Conservation (phyloP, 2,888 invertebrate genomes). For the Busseola fusca region DNA sequence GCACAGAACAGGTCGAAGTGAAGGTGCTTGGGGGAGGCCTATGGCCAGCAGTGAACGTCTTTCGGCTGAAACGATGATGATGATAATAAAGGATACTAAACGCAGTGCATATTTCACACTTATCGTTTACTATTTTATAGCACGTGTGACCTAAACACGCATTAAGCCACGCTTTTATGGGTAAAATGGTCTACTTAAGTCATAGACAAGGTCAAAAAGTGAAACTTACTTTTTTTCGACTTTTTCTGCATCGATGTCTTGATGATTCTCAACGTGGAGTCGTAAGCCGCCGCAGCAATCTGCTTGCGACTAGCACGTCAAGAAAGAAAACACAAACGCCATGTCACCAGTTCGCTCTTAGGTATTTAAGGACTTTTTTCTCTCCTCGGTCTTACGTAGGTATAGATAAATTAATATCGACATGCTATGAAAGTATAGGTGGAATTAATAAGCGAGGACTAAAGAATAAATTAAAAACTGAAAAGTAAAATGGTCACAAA, state of each 20-base stretch:
- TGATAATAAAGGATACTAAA: no score
- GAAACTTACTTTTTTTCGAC: background rate
- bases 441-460: background rate
- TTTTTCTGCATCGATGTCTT: background rate
- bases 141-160: no score
- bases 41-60: no score
- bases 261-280: background rate
- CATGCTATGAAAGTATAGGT: background rate
- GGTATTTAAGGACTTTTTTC: background rate
- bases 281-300: background rate
- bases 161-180: no score
- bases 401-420: background rate
- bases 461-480: background rate
- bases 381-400: background rate
- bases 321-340: background rate
- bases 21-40: no score
- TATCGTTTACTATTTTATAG: no score
- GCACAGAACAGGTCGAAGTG: no score
- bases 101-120: no score
- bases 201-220: no score
- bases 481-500: background rate
- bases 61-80: no score
- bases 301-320: background rate
- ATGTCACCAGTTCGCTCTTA: background rate
- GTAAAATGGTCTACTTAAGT: background rate